Evolutionary conservation across 2,888 invertebrate species (phyloP).

Genomic region (Taenaris catops): DNA sequence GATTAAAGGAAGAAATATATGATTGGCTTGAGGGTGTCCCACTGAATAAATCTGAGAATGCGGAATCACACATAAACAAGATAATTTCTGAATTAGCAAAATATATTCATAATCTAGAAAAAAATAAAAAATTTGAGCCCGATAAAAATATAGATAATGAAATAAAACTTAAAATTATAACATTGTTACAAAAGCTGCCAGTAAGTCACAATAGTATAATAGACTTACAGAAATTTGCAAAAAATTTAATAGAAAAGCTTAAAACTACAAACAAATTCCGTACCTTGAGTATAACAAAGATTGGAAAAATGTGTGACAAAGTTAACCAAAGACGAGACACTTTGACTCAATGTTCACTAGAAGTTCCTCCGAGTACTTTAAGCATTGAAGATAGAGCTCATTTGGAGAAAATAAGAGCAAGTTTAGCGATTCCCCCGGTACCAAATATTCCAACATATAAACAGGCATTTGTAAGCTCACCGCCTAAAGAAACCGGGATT

Average conservation of each 20-base stretch:
- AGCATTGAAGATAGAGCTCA: slow-evolving; percentile 13
- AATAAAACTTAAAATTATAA: slow-evolving; percentile 35
- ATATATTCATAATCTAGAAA: slow-evolving; percentile 31
- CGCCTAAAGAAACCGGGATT: slow-evolving; percentile 18
- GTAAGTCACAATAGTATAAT: background rate
- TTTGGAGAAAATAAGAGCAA: slow-evolving; percentile 13
- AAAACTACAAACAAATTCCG: slow-evolving; percentile 4
- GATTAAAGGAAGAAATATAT: slow-evolving; percentile 40
- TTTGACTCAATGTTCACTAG: background rate
- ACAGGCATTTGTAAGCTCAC: slow-evolving; percentile 28
- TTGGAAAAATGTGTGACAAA: slow-evolving; percentile 2
- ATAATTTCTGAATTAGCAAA: slow-evolving; percentile 12
- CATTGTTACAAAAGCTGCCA: slow-evolving; percentile 38
- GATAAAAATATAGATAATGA: slow-evolving; percentile 30
- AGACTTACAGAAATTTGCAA: slow-evolving; percentile 1
- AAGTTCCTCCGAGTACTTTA: slow-evolving; percentile 2
- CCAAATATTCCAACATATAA: slow-evolving; percentile 11
- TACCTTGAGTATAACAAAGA: background rate
- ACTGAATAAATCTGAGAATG: background rate
- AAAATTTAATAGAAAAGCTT: slow-evolving; percentile 10
- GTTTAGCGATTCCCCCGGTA: background rate
- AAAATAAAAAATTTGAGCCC: slow-evolving; percentile 9
- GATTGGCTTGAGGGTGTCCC: slow-evolving; percentile 31
- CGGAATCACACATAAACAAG: background rate
- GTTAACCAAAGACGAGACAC: background rate